Evolutionary conservation across 1,140 invertebrate species (phyloP).

Genomic region (Laodelphax striatellus): DNA sequence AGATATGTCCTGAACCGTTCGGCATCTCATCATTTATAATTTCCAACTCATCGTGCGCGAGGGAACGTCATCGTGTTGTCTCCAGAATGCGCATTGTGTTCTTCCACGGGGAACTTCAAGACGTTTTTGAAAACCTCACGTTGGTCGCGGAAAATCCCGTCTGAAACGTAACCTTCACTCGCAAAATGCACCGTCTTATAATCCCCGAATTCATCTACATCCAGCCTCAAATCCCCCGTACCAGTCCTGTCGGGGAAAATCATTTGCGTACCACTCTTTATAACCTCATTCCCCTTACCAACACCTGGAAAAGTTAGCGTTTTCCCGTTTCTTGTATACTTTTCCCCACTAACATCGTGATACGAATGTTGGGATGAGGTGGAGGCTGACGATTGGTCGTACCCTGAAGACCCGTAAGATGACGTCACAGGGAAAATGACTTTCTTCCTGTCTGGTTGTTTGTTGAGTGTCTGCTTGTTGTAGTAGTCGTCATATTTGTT

Average conservation of each 20-base stretch:
- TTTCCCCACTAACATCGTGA: not conserved
- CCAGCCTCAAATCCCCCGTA: conserved; percentile 23
- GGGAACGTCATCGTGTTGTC: not conserved
- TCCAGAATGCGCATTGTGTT: not conserved
- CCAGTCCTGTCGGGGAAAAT: conserved; percentile 26
- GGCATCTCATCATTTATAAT: not conserved
- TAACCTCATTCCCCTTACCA: not conserved
- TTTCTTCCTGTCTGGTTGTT: too few relatives aligned
- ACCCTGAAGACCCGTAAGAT: too few relatives aligned
- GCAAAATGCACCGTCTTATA: conserved; percentile 14
- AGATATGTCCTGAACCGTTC: too few relatives aligned
- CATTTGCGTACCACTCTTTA: conserved; percentile 8
- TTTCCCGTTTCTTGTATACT: conserved; percentile 12
- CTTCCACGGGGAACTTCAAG: not conserved
- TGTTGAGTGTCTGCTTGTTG: too few relatives aligned
- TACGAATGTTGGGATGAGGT: not conserved
- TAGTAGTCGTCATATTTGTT: too few relatives aligned
- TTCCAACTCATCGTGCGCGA: not conserved
- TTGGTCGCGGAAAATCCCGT: not conserved
- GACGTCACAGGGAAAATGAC: too few relatives aligned
- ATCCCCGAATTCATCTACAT: conserved; percentile 18
- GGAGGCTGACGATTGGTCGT: too few relatives aligned
- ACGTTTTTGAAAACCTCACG: not conserved
- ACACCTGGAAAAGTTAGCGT: conserved; percentile 12
- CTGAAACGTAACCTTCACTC: not conserved